Evolutionary conservation across 2,797 vertebrate genomes (phyloP).

Genomic region (Apodemus agrarius): DNA sequence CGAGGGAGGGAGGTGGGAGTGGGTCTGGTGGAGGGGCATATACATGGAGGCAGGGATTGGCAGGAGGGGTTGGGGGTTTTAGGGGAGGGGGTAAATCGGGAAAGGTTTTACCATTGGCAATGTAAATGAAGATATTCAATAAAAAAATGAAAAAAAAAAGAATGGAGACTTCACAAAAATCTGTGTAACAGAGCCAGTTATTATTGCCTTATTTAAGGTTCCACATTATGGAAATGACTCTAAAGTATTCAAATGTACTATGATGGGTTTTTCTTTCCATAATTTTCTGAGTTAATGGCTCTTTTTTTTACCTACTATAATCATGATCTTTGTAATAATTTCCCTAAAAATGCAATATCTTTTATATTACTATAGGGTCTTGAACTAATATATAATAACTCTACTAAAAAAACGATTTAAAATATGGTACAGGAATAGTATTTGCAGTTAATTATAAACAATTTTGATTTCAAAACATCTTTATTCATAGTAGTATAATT

Average conservation of each 20-base stretch:
- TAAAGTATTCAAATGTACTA: not conserved
- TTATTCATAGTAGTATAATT: constrained; percentile 11
- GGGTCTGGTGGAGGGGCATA: too few species aligned
- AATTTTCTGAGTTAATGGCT: not conserved
- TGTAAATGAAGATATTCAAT: too few species aligned
- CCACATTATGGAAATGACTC: not conserved
- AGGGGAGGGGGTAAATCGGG: too few species aligned
- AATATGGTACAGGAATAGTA: not conserved
- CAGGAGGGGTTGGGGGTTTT: too few species aligned
- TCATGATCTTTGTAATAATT: not conserved
- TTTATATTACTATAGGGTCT: not conserved
- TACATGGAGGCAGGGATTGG: too few species aligned
- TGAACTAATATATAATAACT: not conserved
- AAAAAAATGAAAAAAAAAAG: not conserved
- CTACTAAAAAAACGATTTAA: not conserved
- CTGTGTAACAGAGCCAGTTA: not conserved
- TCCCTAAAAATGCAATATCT: not conserved
- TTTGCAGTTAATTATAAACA: not conserved
- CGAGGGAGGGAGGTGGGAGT: too few species aligned
- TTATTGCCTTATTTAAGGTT: not conserved
- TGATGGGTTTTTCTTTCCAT: not conserved
- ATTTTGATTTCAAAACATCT: constrained; percentile 5
- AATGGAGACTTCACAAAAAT: not conserved
- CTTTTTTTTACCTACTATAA: not conserved
- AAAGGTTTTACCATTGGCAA: too few species aligned